A percentile compares a stretch with the other conserved stretches of the same genome.
phyloP scores from a whole-genome alignment of 2,113 vertebrate species.

The Petrocephalus zakoni region DNA sequence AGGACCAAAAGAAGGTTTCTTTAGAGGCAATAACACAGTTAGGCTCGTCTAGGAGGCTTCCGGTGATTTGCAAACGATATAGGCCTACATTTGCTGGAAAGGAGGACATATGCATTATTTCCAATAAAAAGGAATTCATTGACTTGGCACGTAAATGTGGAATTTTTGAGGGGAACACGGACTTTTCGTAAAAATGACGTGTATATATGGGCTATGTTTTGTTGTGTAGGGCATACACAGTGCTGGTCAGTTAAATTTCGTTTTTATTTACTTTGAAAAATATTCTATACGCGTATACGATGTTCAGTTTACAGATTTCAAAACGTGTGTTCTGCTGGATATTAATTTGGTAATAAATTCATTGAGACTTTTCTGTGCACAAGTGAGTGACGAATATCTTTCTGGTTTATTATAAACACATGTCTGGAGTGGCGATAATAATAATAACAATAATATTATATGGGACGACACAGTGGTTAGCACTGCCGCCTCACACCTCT shows the following conservation, averaged over 20 bases:
- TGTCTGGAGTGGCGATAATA: too few species aligned
- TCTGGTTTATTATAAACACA: neutral
- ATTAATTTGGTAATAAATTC: neutral
- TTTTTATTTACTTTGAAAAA: neutral
- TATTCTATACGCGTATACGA: neutral
- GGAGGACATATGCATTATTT: conserved; percentile 21
- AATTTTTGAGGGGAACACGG: conserved; percentile 40
- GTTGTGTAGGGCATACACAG: too few species aligned
- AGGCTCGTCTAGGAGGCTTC: conserved; percentile 43
- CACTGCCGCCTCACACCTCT: neutral
- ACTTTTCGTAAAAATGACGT: conserved; percentile 37
- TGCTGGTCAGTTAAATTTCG: too few species aligned
- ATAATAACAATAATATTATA: neutral
- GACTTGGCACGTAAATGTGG: conserved; percentile 36
- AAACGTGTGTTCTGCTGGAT: neutral
- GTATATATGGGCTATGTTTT: too few species aligned
- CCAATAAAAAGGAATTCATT: conserved; percentile 24
- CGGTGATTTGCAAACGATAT: conserved; percentile 49
- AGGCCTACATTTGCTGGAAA: conserved; percentile 38
- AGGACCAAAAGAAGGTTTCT: conserved; percentile 44
- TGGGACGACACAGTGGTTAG: neutral
- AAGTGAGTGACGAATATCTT: neutral
- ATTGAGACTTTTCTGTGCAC: neutral
- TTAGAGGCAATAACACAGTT: conserved; percentile 53
- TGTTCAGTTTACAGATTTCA: neutral